Percentiles rank a stretch among this genome's conserved stretches.
Conservation (phyloP, 2,888 invertebrate species). For the Drosophila neutralis region DNA sequence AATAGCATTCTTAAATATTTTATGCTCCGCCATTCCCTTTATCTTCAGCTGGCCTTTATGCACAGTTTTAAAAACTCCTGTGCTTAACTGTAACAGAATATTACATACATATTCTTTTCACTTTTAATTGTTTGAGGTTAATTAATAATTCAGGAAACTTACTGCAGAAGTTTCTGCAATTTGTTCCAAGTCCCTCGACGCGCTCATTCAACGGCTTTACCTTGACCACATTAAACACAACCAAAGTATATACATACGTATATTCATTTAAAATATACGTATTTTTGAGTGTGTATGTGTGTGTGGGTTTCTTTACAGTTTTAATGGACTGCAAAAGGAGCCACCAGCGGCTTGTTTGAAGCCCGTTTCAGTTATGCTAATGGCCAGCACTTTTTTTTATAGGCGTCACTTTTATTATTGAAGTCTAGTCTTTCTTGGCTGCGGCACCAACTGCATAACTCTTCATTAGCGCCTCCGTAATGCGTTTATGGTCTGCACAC, state of each 20-base stretch:
- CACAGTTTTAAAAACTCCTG: constrained; percentile 14
- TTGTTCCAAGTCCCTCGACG: constrained; percentile 33
- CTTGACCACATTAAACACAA: constrained; percentile 54
- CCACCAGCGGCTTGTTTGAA: constrained; percentile 42
- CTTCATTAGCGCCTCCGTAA: constrained; percentile 72
- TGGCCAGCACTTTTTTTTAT: constrained; percentile 55
- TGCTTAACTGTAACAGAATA: constrained; percentile 52
- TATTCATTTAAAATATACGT: background rate
- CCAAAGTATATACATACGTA: background rate
- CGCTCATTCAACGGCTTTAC: constrained; percentile 33
- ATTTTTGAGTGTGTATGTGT: background rate
- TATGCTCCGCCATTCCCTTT: constrained; percentile 9
- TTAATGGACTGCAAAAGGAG: constrained; percentile 70
- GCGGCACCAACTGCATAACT: constrained; percentile 64
- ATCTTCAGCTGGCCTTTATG: background rate
- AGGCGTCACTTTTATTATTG: constrained; percentile 61
- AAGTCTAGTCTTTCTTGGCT: constrained; percentile 63
- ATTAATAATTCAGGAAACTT: constrained; percentile 74
- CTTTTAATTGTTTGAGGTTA: constrained; percentile 75
- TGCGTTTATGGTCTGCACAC: constrained; percentile 63
- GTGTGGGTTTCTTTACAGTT: constrained; percentile 45
- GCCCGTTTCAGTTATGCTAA: constrained; percentile 67
- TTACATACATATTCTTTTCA: constrained; percentile 50
- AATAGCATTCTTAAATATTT: constrained; percentile 60
- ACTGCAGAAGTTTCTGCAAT: constrained; percentile 69